Evolutionary conservation across 2,113 vertebrate species (phyloP), one percentile per base, ranked within the genome.

Genomic region (Vulpes ferrilata): DNA sequence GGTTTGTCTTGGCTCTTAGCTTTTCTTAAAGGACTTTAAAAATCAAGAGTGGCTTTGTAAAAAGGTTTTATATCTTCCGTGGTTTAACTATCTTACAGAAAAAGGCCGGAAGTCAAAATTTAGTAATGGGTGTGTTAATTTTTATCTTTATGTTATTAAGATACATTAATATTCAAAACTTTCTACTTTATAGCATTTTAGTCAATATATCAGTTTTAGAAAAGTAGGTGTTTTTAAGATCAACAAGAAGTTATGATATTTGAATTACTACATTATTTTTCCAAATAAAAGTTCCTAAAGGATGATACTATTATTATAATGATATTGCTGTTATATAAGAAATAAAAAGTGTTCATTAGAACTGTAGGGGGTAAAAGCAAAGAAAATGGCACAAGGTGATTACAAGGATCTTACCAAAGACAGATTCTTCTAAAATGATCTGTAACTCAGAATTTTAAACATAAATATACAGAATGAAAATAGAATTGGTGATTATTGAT

Each of bases 21-120:
- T 98, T 93, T 91, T 88, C 82, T 88, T 88, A 97, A 93, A 98
- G 94, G 74, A 89, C n/a, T 88, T 98, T 92, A 97, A 97, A 97
- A 85, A 93, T 88, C 59, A 86, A 67, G 15, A 27, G 27, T 60
- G 30, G 12, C 8, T 81, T 48, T 82, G 7, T n/a, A 71, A 64
- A 93, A 93, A 90, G 2, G 11, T 65, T 91, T 94, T 59, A 79
- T 23, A 71, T 55, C 83, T 17, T 79, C 13, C 62, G 10, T 69
- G 53, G 48, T 5, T n/a, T 96, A 85, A 90, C 12, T 53, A 19
- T 95, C 62, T 95, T 90, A 53, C 15, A 38, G 86, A 79, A 92
- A 96, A 88, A 96, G 55, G 32, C 15, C 55, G 7, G 78, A 43
- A 43, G 27, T 51, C 22, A 87, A 90, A 94, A 64, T 88, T 85